Evolutionary conservation across 2,797 vertebrate species (phyloP), one percentile per base, ranked within the genome.

Genomic region (Enteromius viviparus): DNA sequence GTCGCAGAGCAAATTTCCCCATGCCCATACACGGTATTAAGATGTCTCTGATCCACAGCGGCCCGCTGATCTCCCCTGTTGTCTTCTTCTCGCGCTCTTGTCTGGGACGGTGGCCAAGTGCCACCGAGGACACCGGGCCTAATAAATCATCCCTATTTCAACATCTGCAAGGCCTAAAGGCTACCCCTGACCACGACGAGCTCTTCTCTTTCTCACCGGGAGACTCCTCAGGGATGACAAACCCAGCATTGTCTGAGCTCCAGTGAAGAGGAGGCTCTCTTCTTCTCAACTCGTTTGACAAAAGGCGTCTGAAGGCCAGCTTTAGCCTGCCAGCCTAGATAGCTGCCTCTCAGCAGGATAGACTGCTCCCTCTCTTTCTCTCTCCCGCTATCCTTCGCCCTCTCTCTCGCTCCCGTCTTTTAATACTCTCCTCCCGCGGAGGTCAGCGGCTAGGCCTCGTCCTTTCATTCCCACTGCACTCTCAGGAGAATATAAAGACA

Each of bases 401-500:
- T 84, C 81, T 75, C 68, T 81, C 80, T 80, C 62, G 86, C 82
- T 80, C 78, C 85, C 60, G 75, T 90, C 88, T 92, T 94, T 93
- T 93, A 94, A 94, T 94, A 91, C 93, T 96, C 94, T 95, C 95
- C 96, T 96, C 96, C 95, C 94, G 91, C 89, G 92, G 95, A 96
- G 96, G 97, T 96, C 96, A 96, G 95, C 95, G 93, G 90, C 89
- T 91, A 84, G 29, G 83, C 84, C 74, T 79, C 76, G 88, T 93
- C 95, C 93, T 97, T 98, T 98, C 96, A 97, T 93, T 93, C 90
- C 77, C 19, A 89, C 88, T 88, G 90, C 94, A 93, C 96, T 96
- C 95, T 97, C 96, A 96, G 95, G 95, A 96, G 94, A 91, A 92
- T 95, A 99, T 98, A 97, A 98, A 98, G 97, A 98, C 97, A 97